Evolutionary conservation across 2,113 vertebrate species (phyloP), one percentile per base, ranked within the genome.

Genomic region (Uropsilus gracilis): DNA sequence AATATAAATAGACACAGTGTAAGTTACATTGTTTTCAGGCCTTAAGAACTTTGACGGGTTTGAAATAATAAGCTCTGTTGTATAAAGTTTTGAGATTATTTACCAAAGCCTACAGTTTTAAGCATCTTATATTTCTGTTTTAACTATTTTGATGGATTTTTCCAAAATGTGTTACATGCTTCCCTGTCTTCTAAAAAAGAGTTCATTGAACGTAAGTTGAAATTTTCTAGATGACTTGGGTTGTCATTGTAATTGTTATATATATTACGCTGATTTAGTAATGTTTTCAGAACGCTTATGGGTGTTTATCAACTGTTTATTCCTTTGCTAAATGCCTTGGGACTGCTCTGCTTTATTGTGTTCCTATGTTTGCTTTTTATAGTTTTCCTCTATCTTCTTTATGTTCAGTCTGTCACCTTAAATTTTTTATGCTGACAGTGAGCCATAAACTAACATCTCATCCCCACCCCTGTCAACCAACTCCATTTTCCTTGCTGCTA

Each of bases 121-220:
- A 94, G 53, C 53, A 73, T 90, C 37, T 44, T 44, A n/a, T 95
- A 57, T 81, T 96, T 91, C 85, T 92, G 64, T 94, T 94, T 97
- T 91, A 96, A 96, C 86, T 90, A 28, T 97, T 95, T 95, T 96
- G 88, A 94, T 97, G 90, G 81, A 90, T 95, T 97, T 97, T 95
- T 97, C 77, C 61, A 95, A 95, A 96, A 90, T 94, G 50, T 86
- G 84, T 97, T 97, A 90, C 91, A 95, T 96, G 86, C 91, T 95
- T 96, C 53, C 93, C 78, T 96, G 63, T 57, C 93, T 96, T 95
- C 94, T 97, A 95, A 94, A 95, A 96, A 96, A 96, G 82, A 95
- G 82, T 96, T 96, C 77, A 83, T 92, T 95, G 82, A 96, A 92
- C 44, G 50, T 95, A 97, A 95, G 95, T 90, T 92, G 75, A 71